Base-by-base conservation (phyloP, 2,888 invertebrate species). In the Emmelina monodactyla region DNA sequence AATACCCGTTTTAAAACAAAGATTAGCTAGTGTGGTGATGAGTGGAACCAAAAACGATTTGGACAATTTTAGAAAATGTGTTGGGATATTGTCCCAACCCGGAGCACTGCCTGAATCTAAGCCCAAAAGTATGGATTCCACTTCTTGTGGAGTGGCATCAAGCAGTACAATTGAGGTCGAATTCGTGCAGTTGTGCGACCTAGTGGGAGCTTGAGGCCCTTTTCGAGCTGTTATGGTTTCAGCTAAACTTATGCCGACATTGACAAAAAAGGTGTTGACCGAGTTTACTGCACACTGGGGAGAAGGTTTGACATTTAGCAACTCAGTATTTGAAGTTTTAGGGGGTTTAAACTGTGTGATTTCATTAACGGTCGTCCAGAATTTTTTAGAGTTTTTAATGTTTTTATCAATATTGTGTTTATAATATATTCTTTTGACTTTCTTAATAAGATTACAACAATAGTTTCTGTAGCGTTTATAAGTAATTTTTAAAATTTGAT, bases 351-450 rank as follows among this genome's bases (percentile, higher is more conserved):
- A 32, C n/a, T 38, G 28, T 4, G 31, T 33, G 2, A 33, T 31
- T 16, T 31, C 28, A 16, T 38, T 42, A 11, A 39, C 36, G 14
- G 28, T 39, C 2, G 14, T 10, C 39, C 42, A 42, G 9, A 42
- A 16, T 7, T 22, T 3, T 31, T 37, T 39, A 32, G 34, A 15
- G 15, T 39, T 39, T 28, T 33, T 38, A 9, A 12, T n/a, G 2
- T 34, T 32, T 7, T 31, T 34, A 10, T 22, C 15, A n/a, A 39
- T 12, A 14, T 28, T 22, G 5, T 37, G 10, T 29, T 10, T 35
- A 12, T 32, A 12, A 11, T 32, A 19, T 19, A 6, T 5, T 19
- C 19, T 19, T 19, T 19, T 19, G 5, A 19, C 5, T 19, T 19
- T 19, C 9, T 9, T 19, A 9, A 19, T 19, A 5, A 19, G 9